phyloP scores from a whole-genome alignment of 2,797 vertebrate genomes.

The Benthosema pterotum region DNA sequence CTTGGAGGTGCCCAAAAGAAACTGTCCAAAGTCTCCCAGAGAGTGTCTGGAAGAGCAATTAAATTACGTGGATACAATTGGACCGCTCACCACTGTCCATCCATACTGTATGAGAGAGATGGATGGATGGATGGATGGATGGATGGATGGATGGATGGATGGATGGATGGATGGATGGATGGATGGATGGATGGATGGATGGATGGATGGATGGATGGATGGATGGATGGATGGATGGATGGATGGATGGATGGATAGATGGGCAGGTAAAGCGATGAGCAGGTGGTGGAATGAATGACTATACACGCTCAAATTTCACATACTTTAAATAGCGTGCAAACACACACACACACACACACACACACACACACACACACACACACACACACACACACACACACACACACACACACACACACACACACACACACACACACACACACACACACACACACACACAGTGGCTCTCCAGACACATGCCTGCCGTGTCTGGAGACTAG shows the following conservation, averaged over 20 bases:
- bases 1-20: not conserved
- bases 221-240: not conserved
- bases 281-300: not conserved
- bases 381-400: not conserved
- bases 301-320: not conserved
- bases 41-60: not conserved
- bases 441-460: slow-evolving; percentile 7
- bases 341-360: slow-evolving; percentile 4
- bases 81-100: too few species aligned
- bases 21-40: not conserved
- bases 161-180: slow-evolving; percentile 6
- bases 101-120: not conserved
- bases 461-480: too few species aligned
- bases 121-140: not conserved
- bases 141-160: not conserved
- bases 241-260: slow-evolving; percentile 1
- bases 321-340: not conserved
- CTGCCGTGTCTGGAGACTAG: slow-evolving; percentile 10
- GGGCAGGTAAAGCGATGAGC: not conserved
- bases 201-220: too few species aligned
- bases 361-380: slow-evolving; percentile 1
- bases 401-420: slow-evolving; percentile 3
- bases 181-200: slow-evolving; percentile 5
- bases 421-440: slow-evolving; percentile 14
- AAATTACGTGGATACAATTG: not conserved